Evolutionary conservation across 1,140 invertebrate species (phyloP), one percentile per base, ranked within the genome.

Genomic region (Solenopsis fugax): DNA sequence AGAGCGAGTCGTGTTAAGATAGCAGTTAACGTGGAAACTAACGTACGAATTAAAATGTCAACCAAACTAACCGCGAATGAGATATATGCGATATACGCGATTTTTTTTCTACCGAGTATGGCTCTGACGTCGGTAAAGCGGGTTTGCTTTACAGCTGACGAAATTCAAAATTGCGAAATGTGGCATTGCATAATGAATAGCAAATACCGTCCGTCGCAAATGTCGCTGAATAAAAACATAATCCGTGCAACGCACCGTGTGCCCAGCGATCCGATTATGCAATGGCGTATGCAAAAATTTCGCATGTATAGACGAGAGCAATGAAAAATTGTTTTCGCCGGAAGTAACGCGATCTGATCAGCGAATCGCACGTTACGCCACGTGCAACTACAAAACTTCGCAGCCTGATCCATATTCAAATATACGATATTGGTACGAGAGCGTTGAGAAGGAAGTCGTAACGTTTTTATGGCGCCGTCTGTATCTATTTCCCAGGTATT

Each of bases 361-460:
- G n/a, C 24, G 54, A 84, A 50, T 50, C 34, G 67, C 56, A 84
- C 54, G 54, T 18, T n/a, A 72, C 21, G 52, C 37, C 34, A n/a
- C n/a, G 21, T 34, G n/a, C 52, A 54, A 62, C 54, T 45, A n/a
- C 73, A 85, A 65, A 88, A 69, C 72, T 62, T 78, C 4, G 4
- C 48, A 37, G 21, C 29, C 37, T 34, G 58, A 62, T 34, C 13
- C n/a, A 21, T 45, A 56, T 50, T 54, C 60, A 50, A 73, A 88
- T 67, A 81, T 69, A 81, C 58, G 60, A 21, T 50, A 45, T 7
- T 48, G 4, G 54, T 7, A 21, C 13, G 62, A 21, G 29, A 58
- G 12, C n/a, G 13, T 12, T 3, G 24, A 69, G 41, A 18, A 89
- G 87, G 87, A 89, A 89, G 62, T 71, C 16, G 37, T 86, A 86